Percentiles rank a stretch among this genome's conserved stretches.
Evolutionary conservation across 23 tunicate species (phyloP).

Genomic region (Halocynthia aurantium): DNA sequence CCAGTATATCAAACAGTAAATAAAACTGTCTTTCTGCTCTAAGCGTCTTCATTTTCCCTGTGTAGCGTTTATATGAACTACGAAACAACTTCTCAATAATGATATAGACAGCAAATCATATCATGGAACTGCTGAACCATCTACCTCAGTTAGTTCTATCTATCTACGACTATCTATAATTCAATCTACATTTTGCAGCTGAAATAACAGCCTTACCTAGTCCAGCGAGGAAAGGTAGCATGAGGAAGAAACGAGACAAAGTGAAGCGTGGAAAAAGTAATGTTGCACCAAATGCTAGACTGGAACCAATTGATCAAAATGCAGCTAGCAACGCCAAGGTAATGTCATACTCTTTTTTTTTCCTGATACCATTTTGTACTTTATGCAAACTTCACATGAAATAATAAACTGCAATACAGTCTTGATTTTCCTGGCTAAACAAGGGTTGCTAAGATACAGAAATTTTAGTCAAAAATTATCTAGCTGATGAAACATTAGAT

Average conservation of each 20-base stretch:
- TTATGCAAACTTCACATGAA: not conserved
- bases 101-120: too few species aligned
- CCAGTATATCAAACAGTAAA: too few species aligned
- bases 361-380: not conserved
- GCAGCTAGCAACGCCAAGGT: not conserved
- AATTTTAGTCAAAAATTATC: too few species aligned
- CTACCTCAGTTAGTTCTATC: not conserved
- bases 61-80: too few species aligned
- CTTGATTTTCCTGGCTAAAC: too few species aligned
- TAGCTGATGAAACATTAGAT: too few species aligned
- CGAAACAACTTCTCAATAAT: too few species aligned
- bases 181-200: conserved; percentile 1
- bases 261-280: conserved; percentile 27
- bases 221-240: not conserved
- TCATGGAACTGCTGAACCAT: too few species aligned
- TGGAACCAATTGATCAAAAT: conserved; percentile 3
- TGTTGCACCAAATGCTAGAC: not conserved
- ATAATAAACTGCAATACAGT: not conserved
- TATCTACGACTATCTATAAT: too few species aligned
- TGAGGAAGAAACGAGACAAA: not conserved
- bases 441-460: too few species aligned
- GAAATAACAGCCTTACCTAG: conserved; percentile 6
- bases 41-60: too few species aligned
- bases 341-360: not conserved
- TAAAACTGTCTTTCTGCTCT: too few species aligned